These are phyloP conservation scores for Microctenopoma stevenorrisi DNA, from an alignment of 2,797 vertebrate species.

Conservation along the genomic window DNA sequence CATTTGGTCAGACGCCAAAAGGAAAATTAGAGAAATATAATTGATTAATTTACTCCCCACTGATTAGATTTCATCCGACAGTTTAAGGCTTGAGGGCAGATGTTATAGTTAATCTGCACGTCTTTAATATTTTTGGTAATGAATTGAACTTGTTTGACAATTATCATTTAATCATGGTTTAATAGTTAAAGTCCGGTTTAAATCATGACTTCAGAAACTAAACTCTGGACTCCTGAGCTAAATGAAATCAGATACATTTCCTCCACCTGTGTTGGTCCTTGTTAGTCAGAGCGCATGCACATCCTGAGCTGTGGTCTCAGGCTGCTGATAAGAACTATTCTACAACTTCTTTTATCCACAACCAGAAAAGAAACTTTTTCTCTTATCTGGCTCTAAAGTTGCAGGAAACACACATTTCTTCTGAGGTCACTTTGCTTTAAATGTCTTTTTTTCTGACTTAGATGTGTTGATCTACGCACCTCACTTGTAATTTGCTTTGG, in stretches of 20 bases:
- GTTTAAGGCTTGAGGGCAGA: constrained; percentile 7
- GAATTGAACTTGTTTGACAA: constrained; percentile 1
- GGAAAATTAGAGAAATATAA: constrained; percentile 20
- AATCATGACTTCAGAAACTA: background rate
- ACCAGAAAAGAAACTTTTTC: no score
- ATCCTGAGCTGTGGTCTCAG: background rate
- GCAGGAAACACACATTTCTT: no score
- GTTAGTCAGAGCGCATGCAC: background rate
- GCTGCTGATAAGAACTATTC: background rate
- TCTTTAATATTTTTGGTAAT: constrained; percentile 17
- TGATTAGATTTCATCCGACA: constrained; percentile 26
- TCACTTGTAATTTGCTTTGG: no score
- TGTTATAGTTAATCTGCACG: constrained; percentile 4
- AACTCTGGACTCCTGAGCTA: background rate
- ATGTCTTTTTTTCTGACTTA: no score
- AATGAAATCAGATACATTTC: constrained; percentile 22
- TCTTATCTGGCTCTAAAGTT: no score
- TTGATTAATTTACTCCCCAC: constrained; percentile 27
- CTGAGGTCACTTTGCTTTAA: no score
- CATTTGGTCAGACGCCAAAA: constrained; percentile 17
- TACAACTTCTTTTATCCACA: no score
- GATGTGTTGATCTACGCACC: no score
- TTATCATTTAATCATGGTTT: background rate
- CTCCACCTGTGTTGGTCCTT: constrained; percentile 6
- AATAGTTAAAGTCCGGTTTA: constrained; percentile 1